A percentile compares a stretch with the other conserved stretches of the same genome.
These are phyloP conservation scores for Notechis scutatus DNA, from an alignment of 2,113 vertebrate species.

Conservation along the genomic window DNA sequence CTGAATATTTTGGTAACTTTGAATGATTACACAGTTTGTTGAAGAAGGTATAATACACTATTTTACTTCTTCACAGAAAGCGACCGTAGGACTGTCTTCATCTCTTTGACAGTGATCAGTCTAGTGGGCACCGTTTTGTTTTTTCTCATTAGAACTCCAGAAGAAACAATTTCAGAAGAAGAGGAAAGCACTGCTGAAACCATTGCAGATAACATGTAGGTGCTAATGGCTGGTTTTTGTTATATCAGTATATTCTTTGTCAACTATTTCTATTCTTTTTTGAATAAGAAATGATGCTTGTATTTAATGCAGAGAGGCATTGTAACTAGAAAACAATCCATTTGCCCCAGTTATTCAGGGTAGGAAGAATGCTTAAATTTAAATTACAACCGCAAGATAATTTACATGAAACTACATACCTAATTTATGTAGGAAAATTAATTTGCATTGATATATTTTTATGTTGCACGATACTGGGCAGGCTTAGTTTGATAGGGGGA, in stretches of 20 bases:
- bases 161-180: conserved; percentile 65
- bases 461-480: background rate
- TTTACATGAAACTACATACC: background rate
- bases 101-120: conserved; percentile 92
- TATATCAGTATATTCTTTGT: accelerated
- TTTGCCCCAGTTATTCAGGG: background rate
- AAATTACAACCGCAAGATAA: background rate
- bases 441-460: background rate
- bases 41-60: conserved; percentile 18
- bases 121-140: conserved; percentile 94
- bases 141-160: conserved; percentile 88
- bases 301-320: background rate
- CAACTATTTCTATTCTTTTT: background rate
- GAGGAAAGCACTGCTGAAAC: conserved; percentile 66
- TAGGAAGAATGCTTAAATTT: background rate
- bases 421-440: background rate
- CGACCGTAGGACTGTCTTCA: conserved; percentile 92
- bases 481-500: background rate
- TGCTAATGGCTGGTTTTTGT: background rate
- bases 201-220: conserved; percentile 65
- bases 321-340: background rate
- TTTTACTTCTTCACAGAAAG: conserved; percentile 73
- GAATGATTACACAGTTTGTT: background rate
- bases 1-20: background rate
- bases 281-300: background rate